Base-by-base conservation (phyloP, 1,140 invertebrate species). In the Papilio glaucus region DNA sequence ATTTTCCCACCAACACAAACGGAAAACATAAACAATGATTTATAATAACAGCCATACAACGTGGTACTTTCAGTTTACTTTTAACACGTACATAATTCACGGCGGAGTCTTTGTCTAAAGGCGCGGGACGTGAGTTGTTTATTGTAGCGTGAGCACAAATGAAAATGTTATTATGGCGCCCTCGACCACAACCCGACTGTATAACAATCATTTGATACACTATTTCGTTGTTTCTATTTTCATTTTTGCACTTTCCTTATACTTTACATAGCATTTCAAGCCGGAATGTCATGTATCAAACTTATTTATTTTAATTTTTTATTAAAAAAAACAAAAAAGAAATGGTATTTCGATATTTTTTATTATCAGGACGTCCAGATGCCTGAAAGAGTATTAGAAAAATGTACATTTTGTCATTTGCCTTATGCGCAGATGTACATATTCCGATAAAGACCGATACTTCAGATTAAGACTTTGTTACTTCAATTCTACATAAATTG, bases 61-160 rank as follows among this genome's bases (percentile, higher is more conserved):
- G 87, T 82, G 85, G 82, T 85, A 93, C 89, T 93, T 93, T 91
- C 85, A 89, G 89, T 92, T 92, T 91, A 93, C 89, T 93, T 93
- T 92, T 91, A 93, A 93, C 91, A 91, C 90, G 90, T 92, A 91
- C 85, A 93, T 93, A 90, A 93, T 90, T 93, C 90, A 93, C 89
- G 81, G 83, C 73, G 83, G 83, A 91, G 90, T 91, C 89, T 93
- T 93, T 93, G 89, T 91, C 88, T 92, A 86, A 85, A 87, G 88
- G 88, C 85, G 85, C 86, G 84, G 87, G 82, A 91, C 88, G 90
- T 90, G 90, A 93, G 90, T 91, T 91, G 90, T 92, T 92, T 92
- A 92, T 92, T 90, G 86, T 90, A 90, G 88, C 90, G 85, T 86
- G 85, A 85, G 85, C 85, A 85, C 89, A 91, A 92, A 92, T 91